Conservation (phyloP, 2,888 invertebrate genomes). For the Lithodes maja region DNA sequence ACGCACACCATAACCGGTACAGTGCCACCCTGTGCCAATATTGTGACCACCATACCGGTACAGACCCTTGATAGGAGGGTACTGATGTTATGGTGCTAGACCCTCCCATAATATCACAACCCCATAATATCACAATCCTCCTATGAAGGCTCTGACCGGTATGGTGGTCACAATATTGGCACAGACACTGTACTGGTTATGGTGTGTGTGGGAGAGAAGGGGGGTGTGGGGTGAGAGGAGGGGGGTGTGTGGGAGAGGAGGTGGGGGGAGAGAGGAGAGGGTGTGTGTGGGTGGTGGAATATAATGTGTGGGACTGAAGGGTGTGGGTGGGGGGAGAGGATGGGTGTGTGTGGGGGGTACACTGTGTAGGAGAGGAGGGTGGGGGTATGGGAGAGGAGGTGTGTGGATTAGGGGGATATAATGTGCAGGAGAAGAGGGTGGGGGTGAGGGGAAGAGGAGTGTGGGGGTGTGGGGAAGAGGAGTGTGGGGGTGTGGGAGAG, state of each 20-base stretch:
- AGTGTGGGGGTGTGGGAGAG: neutral
- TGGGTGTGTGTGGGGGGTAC: neutral
- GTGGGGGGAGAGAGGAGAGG: neutral
- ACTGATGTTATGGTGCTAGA: no score
- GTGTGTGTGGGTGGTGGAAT: neutral
- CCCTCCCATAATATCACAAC: no score
- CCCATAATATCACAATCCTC: no score
- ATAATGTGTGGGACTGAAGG: neutral
- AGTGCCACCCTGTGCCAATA: no score
- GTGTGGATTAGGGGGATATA: neutral
- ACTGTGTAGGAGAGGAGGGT: neutral
- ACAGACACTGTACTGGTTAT: no score
- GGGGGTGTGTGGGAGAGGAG: neutral
- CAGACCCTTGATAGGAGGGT: no score
- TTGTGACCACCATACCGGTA: no score
- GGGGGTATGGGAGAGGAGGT: neutral
- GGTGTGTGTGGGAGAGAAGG: no score
- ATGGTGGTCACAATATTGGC: no score
- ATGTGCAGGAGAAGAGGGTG: neutral
- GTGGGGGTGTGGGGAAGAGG: neutral
- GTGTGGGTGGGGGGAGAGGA: neutral
- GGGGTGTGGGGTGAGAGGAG: neutral
- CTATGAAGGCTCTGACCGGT: no score
- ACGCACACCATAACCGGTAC: no score
- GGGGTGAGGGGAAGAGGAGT: slow-evolving; percentile 6